Evolutionary conservation across 2,888 invertebrate species (phyloP).

Genomic region (Lepidochrysops patricia): DNA sequence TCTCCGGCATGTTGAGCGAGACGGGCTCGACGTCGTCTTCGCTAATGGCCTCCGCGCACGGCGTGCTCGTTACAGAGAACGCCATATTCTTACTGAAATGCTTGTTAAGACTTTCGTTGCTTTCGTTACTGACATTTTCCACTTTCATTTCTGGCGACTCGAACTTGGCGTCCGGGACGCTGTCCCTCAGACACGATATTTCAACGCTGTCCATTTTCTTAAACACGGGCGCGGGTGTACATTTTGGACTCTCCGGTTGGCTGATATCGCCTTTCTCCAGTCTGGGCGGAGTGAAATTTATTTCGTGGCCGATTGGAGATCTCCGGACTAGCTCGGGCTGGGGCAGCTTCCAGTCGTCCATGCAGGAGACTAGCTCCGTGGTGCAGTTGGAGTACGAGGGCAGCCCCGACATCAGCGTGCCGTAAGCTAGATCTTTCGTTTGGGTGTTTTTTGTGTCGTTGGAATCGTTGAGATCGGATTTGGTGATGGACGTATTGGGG

Average conservation of each 20-base stretch:
- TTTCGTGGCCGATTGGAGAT: slow-evolving; percentile 40
- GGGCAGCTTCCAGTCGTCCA: slow-evolving; percentile 52
- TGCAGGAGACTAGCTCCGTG: slow-evolving; percentile 44
- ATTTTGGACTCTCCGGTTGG: slow-evolving; percentile 32
- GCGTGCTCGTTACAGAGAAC: slow-evolving; percentile 56
- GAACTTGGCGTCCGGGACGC: slow-evolving; percentile 31
- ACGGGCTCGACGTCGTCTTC: slow-evolving; percentile 33
- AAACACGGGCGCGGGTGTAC: slow-evolving; percentile 36
- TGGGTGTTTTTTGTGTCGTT: slow-evolving; percentile 41
- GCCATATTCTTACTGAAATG: slow-evolving; percentile 42
- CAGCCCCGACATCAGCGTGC: slow-evolving; percentile 50
- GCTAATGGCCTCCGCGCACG: slow-evolving; percentile 32
- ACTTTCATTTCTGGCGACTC: slow-evolving; percentile 27
- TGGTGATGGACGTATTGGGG: slow-evolving; percentile 41
- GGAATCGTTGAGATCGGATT: slow-evolving; percentile 51
- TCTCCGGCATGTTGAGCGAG: slow-evolving; percentile 37
- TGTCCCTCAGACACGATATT: slow-evolving; percentile 47
- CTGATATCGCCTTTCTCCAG: slow-evolving; percentile 25
- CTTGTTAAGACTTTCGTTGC: slow-evolving; percentile 39
- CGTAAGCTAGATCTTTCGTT: slow-evolving; percentile 59
- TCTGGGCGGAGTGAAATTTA: slow-evolving; percentile 39
- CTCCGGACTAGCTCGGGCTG: slow-evolving; percentile 54
- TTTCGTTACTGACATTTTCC: slow-evolving; percentile 25
- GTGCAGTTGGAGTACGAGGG: slow-evolving; percentile 60
- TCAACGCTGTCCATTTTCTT: slow-evolving; percentile 62